phyloP scores from a whole-genome alignment of 2,797 vertebrate species.

The Peromyscus eremicus region DNA sequence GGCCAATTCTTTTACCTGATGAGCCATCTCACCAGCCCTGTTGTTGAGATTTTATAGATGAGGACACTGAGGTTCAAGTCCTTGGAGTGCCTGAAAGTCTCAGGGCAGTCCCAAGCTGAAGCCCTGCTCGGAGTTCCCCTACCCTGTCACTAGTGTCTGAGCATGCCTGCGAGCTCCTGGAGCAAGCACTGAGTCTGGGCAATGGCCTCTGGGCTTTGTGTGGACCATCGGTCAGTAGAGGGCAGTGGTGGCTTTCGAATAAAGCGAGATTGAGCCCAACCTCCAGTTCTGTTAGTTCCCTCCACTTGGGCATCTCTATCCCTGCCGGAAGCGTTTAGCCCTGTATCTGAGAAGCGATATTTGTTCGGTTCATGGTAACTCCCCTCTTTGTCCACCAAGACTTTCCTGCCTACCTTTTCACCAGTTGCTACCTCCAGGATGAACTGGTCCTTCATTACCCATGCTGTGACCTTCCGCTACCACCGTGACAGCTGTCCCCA shows the following conservation, averaged over 20 bases:
- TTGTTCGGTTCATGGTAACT: background rate
- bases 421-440: background rate
- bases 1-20: background rate
- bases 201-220: background rate
- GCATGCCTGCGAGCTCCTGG: background rate
- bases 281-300: background rate
- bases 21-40: background rate
- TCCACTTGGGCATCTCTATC: background rate
- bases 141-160: background rate
- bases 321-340: background rate
- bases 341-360: background rate
- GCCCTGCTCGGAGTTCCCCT: background rate
- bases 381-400: background rate
- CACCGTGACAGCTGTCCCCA: background rate
- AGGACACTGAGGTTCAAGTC: background rate
- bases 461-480: background rate
- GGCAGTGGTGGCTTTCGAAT: background rate
- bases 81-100: background rate
- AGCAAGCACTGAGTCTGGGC: background rate
- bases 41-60: background rate
- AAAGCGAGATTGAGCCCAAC: background rate
- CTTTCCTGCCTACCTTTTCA: background rate
- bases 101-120: too few species aligned
- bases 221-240: background rate
- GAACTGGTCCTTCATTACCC: background rate